Evolutionary conservation across 2,888 invertebrate genomes (phyloP).

Genomic region (Apeira syringaria): DNA sequence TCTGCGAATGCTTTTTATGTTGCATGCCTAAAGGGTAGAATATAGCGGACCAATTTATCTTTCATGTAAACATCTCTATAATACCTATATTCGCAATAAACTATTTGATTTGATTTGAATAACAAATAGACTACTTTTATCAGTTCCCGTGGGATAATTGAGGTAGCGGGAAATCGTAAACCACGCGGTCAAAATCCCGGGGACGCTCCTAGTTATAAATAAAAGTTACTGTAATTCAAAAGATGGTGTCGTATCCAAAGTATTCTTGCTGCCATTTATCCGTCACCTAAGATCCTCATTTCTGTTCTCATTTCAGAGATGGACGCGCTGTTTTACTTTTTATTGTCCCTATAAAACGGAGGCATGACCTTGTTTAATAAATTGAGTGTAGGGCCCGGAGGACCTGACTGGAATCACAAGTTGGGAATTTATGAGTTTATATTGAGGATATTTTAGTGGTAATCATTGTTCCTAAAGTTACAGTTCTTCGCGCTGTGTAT

Average conservation of each 20-base stretch:
- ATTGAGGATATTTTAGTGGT: slow-evolving; percentile 31
- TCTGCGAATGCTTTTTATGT: no score
- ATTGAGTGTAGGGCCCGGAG: slow-evolving; percentile 42
- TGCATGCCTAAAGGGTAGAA: no score
- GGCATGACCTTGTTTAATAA: slow-evolving; percentile 66
- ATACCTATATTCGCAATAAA: no score
- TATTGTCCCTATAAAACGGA: slow-evolving; percentile 66
- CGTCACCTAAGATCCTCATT: slow-evolving; percentile 49
- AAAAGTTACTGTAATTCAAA: neutral
- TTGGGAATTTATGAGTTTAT: slow-evolving; percentile 40
- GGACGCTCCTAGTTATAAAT: no score
- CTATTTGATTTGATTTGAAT: no score
- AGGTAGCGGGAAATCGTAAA: no score
- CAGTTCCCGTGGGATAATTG: no score
- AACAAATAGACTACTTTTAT: no score
- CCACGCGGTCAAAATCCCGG: no score
- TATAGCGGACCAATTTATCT: no score
- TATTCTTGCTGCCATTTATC: slow-evolving; percentile 21
- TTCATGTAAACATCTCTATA: no score
- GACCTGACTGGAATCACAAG: slow-evolving; percentile 54
- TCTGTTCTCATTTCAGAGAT: slow-evolving; percentile 69
- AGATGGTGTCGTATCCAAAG: slow-evolving; percentile 14
- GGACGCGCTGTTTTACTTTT: slow-evolving; percentile 73
- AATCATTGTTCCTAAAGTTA: slow-evolving; percentile 30
- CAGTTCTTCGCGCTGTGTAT: no score